These are phyloP conservation scores for Bradypus variegatus DNA, from an alignment of 2,797 vertebrate genomes.

Conservation along the genomic window DNA sequence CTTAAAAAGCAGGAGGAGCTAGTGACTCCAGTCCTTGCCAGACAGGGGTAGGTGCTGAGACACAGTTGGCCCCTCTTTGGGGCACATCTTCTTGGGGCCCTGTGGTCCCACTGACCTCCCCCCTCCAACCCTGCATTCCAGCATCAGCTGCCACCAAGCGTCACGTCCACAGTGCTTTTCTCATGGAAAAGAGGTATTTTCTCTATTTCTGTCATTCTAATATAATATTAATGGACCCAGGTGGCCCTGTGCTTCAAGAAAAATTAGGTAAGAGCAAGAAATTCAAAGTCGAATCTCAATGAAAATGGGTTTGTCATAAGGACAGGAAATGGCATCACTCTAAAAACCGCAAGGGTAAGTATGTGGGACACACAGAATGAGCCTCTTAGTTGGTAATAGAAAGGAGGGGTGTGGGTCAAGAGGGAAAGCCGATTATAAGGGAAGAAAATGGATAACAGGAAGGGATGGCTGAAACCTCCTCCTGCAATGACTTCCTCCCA, in stretches of 20 bases:
- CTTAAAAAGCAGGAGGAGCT: background rate
- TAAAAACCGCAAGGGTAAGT: background rate
- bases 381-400: background rate
- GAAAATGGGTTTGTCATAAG: background rate
- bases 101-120: background rate
- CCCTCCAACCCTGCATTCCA: background rate
- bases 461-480: background rate
- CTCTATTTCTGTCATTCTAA: background rate
- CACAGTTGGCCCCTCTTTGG: accelerated
- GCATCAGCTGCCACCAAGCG: background rate
- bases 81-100: background rate
- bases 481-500: background rate
- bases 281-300: background rate
- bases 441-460: background rate
- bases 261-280: background rate
- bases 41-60: background rate
- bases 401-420: background rate
- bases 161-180: background rate
- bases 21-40: background rate
- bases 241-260: background rate
- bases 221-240: background rate
- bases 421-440: background rate
- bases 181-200: background rate
- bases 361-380: too few species aligned
- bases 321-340: background rate